phyloP scores from a whole-genome alignment of 2,888 invertebrate genomes.

The Catotricha subobsoleta region DNA sequence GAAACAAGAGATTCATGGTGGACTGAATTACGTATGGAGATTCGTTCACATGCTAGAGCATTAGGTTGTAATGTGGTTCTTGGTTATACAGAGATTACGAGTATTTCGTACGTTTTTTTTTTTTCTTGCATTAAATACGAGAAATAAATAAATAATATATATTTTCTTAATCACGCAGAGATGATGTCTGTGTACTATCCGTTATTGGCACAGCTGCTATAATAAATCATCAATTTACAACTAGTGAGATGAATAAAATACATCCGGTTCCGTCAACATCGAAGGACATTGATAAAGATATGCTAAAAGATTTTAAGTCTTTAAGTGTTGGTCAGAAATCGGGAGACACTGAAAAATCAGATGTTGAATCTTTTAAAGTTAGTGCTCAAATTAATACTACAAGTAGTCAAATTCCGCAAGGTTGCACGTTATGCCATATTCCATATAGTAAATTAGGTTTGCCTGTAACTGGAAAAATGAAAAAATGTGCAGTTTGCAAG shows the following conservation, averaged over 20 bases:
- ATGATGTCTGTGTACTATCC: constrained; percentile 86
- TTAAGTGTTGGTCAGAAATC: not conserved
- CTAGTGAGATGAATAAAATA: constrained; percentile 16
- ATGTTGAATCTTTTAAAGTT: not conserved
- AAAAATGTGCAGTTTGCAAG: constrained; percentile 55
- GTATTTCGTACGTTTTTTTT: constrained; percentile 55
- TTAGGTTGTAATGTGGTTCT: constrained; percentile 87
- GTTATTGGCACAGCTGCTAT: constrained; percentile 89
- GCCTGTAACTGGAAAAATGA: constrained; percentile 42
- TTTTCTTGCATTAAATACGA: not conserved
- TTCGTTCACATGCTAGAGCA: constrained; percentile 81
- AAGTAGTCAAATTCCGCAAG: not conserved
- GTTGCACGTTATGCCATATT: constrained; percentile 47
- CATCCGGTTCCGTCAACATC: not conserved
- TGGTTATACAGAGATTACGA: constrained; percentile 81
- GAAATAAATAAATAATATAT: not conserved
- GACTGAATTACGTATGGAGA: constrained; percentile 89
- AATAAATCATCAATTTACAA: constrained; percentile 39
- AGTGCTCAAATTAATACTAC: not conserved
- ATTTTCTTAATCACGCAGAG: constrained; percentile 37
- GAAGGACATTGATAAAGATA: not conserved
- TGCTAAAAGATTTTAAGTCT: not conserved
- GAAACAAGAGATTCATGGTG: constrained; percentile 91
- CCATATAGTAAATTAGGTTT: constrained; percentile 59
- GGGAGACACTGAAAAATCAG: not conserved